phyloP scores from a whole-genome alignment of 2,113 vertebrate genomes.

The Dipodomys spectabilis region DNA sequence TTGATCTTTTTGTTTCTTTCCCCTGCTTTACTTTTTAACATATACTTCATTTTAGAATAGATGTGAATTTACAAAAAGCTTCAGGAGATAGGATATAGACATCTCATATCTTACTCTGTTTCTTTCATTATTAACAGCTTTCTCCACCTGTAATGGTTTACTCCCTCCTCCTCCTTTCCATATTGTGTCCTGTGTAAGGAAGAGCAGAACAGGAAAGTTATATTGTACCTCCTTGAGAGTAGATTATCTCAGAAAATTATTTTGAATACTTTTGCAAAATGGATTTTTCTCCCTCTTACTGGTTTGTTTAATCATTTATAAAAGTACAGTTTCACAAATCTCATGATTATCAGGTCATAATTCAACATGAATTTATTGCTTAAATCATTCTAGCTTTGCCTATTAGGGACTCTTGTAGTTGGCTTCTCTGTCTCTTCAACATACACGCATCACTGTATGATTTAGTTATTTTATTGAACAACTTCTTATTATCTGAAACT shows the following conservation, averaged over 20 bases:
- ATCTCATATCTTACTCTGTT: not conserved
- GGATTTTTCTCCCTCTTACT: not conserved
- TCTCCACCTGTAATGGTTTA: not conserved
- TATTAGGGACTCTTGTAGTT: not conserved
- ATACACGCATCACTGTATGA: not conserved
- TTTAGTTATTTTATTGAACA: not conserved
- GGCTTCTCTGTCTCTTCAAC: not conserved
- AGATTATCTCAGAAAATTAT: not conserved
- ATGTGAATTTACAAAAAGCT: conserved; percentile 7
- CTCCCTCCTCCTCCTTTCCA: not conserved
- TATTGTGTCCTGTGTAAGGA: not conserved
- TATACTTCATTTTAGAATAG: conserved; percentile 4
- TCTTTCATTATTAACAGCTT: not conserved
- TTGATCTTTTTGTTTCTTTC: not conserved
- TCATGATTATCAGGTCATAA: not conserved
- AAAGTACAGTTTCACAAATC: not conserved
- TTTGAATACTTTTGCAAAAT: not conserved
- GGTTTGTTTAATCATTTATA: not conserved
- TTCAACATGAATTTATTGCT: not conserved
- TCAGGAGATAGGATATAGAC: not conserved
- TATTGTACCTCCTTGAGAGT: not conserved
- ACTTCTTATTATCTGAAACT: not conserved
- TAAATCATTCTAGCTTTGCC: not conserved
- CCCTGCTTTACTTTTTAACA: not conserved
- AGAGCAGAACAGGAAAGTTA: not conserved